Evolutionary conservation across 1,140 invertebrate genomes (phyloP).

Genomic region (Bradysia coprophila): DNA sequence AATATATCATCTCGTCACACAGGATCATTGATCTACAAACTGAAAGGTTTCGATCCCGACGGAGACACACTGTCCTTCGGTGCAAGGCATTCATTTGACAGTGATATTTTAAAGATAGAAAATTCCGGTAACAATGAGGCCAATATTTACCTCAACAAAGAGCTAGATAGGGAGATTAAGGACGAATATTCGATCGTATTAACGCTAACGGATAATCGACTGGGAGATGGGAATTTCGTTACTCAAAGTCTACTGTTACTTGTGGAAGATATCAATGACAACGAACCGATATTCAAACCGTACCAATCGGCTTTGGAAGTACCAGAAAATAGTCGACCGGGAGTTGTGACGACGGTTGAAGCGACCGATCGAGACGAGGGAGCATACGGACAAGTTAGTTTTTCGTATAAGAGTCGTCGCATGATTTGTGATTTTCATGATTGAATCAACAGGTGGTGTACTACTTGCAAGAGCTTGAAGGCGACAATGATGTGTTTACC

Average conservation of each 20-base stretch:
- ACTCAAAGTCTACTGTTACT: constrained; percentile 74
- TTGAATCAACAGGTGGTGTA: constrained; percentile 44
- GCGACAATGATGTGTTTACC: constrained; percentile 58
- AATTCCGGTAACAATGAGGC: constrained; percentile 62
- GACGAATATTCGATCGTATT: constrained; percentile 78
- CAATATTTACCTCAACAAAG: constrained; percentile 70
- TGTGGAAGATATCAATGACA: constrained; percentile 86
- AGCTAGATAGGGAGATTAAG: constrained; percentile 73
- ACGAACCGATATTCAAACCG: constrained; percentile 69
- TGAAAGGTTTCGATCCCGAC: constrained; percentile 67
- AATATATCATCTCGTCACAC: constrained; percentile 8
- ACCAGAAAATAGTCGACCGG: constrained; percentile 53
- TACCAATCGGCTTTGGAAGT: constrained; percentile 66
- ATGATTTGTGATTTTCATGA: no score
- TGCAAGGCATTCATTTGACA: constrained; percentile 53
- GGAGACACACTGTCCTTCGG: constrained; percentile 71
- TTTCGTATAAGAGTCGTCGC: no score
- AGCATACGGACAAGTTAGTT: constrained; percentile 77
- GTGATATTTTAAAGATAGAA: constrained; percentile 69
- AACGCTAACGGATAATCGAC: constrained; percentile 72
- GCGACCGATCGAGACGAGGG: constrained; percentile 80
- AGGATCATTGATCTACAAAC: constrained; percentile 68
- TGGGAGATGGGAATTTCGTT: constrained; percentile 74
- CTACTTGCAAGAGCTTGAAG: constrained; percentile 57
- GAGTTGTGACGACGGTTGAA: constrained; percentile 60